These are phyloP conservation scores for Eupleurogrammus muticus DNA, from an alignment of 2,797 vertebrate genomes.

Conservation along the genomic window DNA sequence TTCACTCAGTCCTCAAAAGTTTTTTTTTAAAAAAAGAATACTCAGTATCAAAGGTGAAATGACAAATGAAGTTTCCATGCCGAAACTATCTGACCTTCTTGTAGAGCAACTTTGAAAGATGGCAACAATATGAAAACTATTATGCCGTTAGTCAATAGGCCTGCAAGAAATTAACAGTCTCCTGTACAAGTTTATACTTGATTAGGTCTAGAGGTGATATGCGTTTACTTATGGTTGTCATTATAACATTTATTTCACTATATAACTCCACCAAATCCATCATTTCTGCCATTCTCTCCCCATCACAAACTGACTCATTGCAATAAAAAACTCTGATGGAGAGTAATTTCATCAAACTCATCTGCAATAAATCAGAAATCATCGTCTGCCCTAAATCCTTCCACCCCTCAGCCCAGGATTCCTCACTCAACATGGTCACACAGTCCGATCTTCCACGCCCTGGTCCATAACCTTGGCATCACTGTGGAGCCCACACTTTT, in stretches of 20 bases:
- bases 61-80: background rate
- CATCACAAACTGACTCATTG: too few species aligned
- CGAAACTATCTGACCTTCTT: background rate
- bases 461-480: too few species aligned
- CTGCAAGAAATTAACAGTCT: constrained; percentile 2
- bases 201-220: background rate
- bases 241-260: background rate
- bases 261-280: background rate
- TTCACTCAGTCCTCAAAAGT: background rate
- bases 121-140: background rate
- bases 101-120: background rate
- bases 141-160: background rate
- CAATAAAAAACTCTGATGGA: too few species aligned
- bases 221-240: background rate
- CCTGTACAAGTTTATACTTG: background rate
- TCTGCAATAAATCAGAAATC: too few species aligned
- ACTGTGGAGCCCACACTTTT: too few species aligned
- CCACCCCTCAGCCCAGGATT: too few species aligned
- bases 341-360: too few species aligned
- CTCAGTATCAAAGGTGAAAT: background rate
- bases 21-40: background rate
- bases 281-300: too few species aligned
- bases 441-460: too few species aligned
- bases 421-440: too few species aligned
- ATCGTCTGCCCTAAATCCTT: too few species aligned